phyloP scores from a whole-genome alignment of 2,888 invertebrate species.

The Drosophila pullipes region DNA sequence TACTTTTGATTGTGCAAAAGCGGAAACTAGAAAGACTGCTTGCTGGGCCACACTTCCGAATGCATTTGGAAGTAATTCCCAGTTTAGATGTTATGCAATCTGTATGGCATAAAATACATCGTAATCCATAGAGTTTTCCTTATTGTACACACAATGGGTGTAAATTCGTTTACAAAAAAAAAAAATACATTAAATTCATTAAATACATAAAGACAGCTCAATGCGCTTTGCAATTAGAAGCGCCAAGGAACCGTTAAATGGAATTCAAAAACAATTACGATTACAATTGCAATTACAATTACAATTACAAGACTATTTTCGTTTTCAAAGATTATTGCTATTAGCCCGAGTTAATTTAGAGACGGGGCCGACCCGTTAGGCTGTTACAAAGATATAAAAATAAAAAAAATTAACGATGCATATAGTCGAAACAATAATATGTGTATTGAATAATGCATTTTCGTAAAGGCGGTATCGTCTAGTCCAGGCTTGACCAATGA shows the following conservation, averaged over 20 bases:
- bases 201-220: constrained; percentile 3
- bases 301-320: constrained; percentile 42
- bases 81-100: constrained; percentile 28
- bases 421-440: constrained; percentile 47
- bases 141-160: constrained; percentile 37
- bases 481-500: constrained; percentile 33
- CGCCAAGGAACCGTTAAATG: constrained; percentile 52
- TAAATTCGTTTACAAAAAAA: constrained; percentile 21
- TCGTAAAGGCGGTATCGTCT: constrained; percentile 8
- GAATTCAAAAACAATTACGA: constrained; percentile 45
- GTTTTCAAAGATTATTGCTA: constrained; percentile 53
- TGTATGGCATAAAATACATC: constrained; percentile 16
- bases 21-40: constrained; percentile 13
- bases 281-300: constrained; percentile 18
- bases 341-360: constrained; percentile 35
- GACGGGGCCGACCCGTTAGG: constrained; percentile 27
- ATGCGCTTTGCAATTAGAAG: constrained; percentile 54
- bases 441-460: constrained; percentile 73
- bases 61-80: constrained; percentile 8
- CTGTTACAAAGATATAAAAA: constrained; percentile 2
- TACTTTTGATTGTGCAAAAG: background rate
- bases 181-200: background rate
- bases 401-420: constrained; percentile 61
- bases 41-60: constrained; percentile 18
- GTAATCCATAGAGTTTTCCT: constrained; percentile 46